These are phyloP conservation scores for Meteorus sp. DNA, from an alignment of 1,140 invertebrate species.

Conservation along the genomic window DNA sequence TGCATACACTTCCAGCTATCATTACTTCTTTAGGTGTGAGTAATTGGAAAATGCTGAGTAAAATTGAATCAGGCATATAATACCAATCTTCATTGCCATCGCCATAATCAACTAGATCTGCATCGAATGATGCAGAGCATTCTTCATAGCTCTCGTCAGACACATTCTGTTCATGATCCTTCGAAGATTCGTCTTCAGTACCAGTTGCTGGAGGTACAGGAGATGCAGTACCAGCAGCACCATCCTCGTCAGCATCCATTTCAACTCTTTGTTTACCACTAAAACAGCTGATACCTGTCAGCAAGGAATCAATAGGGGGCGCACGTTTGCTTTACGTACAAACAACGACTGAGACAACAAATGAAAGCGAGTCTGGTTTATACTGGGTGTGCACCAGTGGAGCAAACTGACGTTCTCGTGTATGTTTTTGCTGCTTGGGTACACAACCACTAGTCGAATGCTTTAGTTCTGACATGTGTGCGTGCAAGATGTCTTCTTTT, in stretches of 20 bases:
- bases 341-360: no score
- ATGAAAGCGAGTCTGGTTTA: no score
- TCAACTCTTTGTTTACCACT: slow-evolving; percentile 42
- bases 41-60: slow-evolving; percentile 70
- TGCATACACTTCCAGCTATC: slow-evolving; percentile 62
- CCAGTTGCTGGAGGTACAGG: no score
- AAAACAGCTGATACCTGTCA: slow-evolving; percentile 45
- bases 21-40: slow-evolving; percentile 65
- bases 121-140: slow-evolving; percentile 15
- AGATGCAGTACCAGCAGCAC: no score
- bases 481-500: no score
- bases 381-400: no score
- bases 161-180: slow-evolving; percentile 8
- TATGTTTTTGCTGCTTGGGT: no score
- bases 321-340: no score
- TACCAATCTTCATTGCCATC: slow-evolving; percentile 55
- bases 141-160: slow-evolving; percentile 14
- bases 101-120: no score
- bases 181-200: slow-evolving; percentile 5
- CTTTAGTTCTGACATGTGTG: no score
- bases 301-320: slow-evolving; percentile 14
- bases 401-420: no score
- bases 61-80: slow-evolving; percentile 69
- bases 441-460: no score
- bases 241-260: slow-evolving; percentile 34